Evolutionary conservation across 2,113 vertebrate genomes (phyloP), one percentile per base, ranked within the genome.

Genomic region (Sigmodon hispidus): DNA sequence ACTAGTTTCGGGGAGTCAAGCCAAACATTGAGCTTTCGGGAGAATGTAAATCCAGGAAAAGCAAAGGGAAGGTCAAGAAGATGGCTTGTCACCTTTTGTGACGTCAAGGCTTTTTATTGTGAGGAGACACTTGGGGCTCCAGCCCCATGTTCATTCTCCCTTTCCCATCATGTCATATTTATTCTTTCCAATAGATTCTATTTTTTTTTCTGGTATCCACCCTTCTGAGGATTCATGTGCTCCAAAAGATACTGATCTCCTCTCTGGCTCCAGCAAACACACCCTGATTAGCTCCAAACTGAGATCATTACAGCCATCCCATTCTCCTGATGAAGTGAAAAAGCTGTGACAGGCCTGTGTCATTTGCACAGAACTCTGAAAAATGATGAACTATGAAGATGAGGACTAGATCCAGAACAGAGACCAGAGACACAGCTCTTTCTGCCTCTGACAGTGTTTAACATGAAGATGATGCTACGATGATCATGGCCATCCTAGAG

Each of bases 1-100:
- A n/a, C 90, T 57, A 59, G 57, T 75, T 67, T 93, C 69, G 19
- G 65, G 50, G 63, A 91, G 73, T 69, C 36, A 89, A 93, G 61
- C 1, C 11, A 83, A 59, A 61, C 17, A 36, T 59, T 69, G 67
- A 40, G 17, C 22, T 17, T 94, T 87, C 57, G 63, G 61, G 24
- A 24, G 10, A 75, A 15, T 36, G 40, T 26, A 55, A 87, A 40
- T 36, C 1, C 21, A 77, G 17, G 1, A 10, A 85, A 63, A 43
- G 36, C 75, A 87, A 59, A 86, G 31, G 79, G 59, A 77, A 3
- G 31, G 40, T 16, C 91, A 50, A 36, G 43, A 40, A 48, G 10
- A 34, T 8, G 50, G 52, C 43, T 34, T 59, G 15, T 7, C 24
- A 50, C 15, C 17, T 43, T 92, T 50, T 31, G 61, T 31, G 26